Evolutionary conservation across 2,797 vertebrate genomes (phyloP).

Genomic region (Hipposideros larvatus): DNA sequence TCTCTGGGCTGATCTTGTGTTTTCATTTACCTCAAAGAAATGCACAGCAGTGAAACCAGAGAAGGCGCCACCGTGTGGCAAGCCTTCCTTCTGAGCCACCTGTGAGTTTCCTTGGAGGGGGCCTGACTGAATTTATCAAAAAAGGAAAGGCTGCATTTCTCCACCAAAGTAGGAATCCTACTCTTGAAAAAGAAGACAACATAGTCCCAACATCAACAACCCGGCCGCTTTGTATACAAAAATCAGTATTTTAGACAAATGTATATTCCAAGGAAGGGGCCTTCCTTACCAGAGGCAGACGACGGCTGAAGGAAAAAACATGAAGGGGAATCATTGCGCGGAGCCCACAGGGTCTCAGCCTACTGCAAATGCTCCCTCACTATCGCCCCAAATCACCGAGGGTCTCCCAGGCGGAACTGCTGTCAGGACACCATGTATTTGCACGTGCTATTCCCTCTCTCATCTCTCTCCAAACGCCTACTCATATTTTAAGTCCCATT

Average conservation of each 20-base stretch:
- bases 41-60: not conserved
- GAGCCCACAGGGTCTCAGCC: not conserved
- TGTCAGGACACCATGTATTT: not conserved
- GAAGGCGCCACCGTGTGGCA: not conserved
- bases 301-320: not conserved
- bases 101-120: not conserved
- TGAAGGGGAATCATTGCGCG: not conserved
- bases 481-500: slow-evolving; percentile 13
- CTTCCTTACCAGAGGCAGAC: not conserved
- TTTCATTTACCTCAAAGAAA: slow-evolving; percentile 48
- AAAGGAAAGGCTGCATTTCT: not conserved
- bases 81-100: not conserved
- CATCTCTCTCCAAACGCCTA: not conserved
- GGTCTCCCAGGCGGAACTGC: not conserved
- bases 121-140: slow-evolving; percentile 1
- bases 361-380: not conserved
- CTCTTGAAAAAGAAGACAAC: slow-evolving; percentile 40
- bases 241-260: not conserved
- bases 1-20: not conserved
- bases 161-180: not conserved
- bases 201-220: slow-evolving; percentile 2
- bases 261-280: not conserved
- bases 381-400: not conserved
- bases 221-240: not conserved
- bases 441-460: not conserved